Base-by-base conservation (phyloP, 1,140 invertebrate species). In the Ephestia elutella region DNA sequence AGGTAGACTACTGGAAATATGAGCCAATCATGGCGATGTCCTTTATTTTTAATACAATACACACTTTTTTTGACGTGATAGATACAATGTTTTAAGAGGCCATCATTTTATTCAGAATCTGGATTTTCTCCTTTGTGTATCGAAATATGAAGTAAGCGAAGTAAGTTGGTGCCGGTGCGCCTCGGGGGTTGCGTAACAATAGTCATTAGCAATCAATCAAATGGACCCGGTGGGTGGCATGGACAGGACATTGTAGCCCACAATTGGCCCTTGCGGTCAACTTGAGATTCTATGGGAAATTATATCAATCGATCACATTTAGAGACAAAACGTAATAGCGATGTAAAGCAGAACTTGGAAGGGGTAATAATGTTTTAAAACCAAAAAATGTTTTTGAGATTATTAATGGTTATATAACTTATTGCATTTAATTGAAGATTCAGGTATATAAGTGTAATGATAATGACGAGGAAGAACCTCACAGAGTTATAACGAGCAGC, bases 121-220 rank as follows among this genome's bases (percentile, higher is more conserved):
- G 3, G 7, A 15, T 44, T 15, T 44, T 44, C 38, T 15, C 13
- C 15, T 15, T 44, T 15, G 38, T 44, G 15, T 44, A 44, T n/a
- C 15, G 68, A 71, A 77, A 77, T 75, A 80, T 73, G 68, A 68
- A 64, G 57, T 79, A 80, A 84, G 75, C 58, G 60, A 64, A 68
- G 59, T 73, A 78, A 15, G 38, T 13, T 44, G 38, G 38, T 44
- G 38, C 38, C 38, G 15, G 61, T 62, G 44, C 50, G 71, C 70
- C 79, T 72, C 58, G 56, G 58, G 74, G 75, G 62, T 80, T 72
- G 66, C 70, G 67, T 77, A 76, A 76, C 76, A 76, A 84, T 79
- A 75, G 74, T 79, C 73, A 81, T 85, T 81, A 77, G 73, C 78
- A 79, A 81, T 85, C 82, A 85, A 85, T 85, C 80, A 73, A 62